These are phyloP conservation scores for Drosophila bocki DNA, from an alignment of 1,140 invertebrate genomes.

Conservation along the genomic window DNA sequence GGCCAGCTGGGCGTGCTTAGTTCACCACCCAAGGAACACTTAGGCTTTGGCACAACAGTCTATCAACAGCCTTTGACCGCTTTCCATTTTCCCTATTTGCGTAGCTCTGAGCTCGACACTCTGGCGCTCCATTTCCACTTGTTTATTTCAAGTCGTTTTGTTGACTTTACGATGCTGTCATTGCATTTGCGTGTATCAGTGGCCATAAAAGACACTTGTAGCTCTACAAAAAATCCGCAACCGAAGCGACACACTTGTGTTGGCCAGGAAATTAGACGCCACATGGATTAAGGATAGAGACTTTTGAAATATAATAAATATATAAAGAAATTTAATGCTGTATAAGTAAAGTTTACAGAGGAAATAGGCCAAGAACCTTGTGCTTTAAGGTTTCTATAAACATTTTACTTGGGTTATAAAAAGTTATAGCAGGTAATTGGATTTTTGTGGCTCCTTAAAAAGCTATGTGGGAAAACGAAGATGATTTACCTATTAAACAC, in stretches of 20 bases:
- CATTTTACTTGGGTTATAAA: not conserved
- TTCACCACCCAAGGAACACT: constrained; percentile 9
- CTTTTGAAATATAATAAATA: constrained; percentile 7
- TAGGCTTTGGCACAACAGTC: constrained; percentile 13
- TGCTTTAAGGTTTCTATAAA: not conserved
- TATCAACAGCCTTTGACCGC: constrained; percentile 28
- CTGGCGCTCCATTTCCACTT: constrained; percentile 30
- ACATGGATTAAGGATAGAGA: constrained; percentile 4
- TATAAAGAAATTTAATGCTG: not conserved
- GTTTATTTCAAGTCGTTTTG: constrained; percentile 39
- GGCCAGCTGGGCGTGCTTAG: constrained; percentile 7
- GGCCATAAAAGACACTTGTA: constrained; percentile 51
- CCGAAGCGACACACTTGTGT: constrained; percentile 3
- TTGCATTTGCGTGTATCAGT: constrained; percentile 31
- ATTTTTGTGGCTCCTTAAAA: not conserved
- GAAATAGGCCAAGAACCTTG: not conserved
- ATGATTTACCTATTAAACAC: not conserved
- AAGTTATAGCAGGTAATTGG: not conserved
- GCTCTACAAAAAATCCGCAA: constrained; percentile 22
- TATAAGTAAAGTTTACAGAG: not conserved
- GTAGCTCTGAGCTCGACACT: constrained; percentile 25
- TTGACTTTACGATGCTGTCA: constrained; percentile 47
- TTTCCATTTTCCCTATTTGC: constrained; percentile 12
- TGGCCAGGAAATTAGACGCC: constrained; percentile 22
- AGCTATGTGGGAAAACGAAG: not conserved